phyloP scores from a whole-genome alignment of 2,888 invertebrate genomes.

The Eupithecia pulchellata region DNA sequence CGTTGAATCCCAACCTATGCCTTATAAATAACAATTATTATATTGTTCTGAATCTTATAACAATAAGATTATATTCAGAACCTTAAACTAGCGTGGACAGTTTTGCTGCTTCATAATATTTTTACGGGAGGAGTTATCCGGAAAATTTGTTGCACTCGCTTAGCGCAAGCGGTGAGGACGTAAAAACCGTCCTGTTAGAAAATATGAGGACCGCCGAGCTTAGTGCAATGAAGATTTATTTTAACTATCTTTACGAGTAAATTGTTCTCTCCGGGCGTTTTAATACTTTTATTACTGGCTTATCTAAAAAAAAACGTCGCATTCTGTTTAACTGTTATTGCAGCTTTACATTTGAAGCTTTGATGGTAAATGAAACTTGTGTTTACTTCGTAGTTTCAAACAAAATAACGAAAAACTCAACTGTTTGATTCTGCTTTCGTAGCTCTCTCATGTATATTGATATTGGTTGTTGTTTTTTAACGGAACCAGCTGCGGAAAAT shows the following conservation, averaged over 20 bases:
- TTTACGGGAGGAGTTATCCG: constrained; percentile 30
- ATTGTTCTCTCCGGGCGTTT: constrained; percentile 53
- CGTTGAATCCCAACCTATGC: background rate
- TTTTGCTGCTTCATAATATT: background rate
- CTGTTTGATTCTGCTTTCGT: constrained; percentile 2
- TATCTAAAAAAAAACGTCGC: constrained; percentile 10
- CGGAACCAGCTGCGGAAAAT: constrained; percentile 4
- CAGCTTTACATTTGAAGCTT: background rate
- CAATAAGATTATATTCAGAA: too few relatives aligned
- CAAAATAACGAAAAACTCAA: background rate
- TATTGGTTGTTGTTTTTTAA: constrained; percentile 11
- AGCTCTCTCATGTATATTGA: constrained; percentile 4
- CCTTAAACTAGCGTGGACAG: background rate
- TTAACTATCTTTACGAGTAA: constrained; percentile 64
- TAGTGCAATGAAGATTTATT: constrained; percentile 79
- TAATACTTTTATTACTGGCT: constrained; percentile 35
- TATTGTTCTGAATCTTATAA: too few relatives aligned
- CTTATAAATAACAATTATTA: background rate
- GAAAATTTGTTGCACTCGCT: constrained; percentile 73
- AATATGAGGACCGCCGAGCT: constrained; percentile 73
- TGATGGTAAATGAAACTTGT: background rate
- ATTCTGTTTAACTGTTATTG: background rate
- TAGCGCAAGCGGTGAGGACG: constrained; percentile 71
- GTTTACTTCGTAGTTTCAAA: background rate
- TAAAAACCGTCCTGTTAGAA: constrained; percentile 71